Evolutionary conservation across 2,113 vertebrate species (phyloP), one percentile per base, ranked within the genome.

Genomic region (Barbus barbus): DNA sequence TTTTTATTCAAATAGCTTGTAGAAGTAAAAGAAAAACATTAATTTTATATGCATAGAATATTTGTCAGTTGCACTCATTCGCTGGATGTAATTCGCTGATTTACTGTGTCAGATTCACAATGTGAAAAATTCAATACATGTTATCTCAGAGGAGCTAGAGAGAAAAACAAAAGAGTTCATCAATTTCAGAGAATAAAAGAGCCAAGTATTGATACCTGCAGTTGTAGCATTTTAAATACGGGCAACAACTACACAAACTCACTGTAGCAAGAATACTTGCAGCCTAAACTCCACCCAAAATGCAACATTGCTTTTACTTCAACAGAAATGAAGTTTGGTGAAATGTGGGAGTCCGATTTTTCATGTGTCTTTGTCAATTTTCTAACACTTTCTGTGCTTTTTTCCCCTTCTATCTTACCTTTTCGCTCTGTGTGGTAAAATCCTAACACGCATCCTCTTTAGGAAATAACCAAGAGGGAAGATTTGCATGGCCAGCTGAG

Each of bases 401-500:
- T 73, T 58, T 33, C 36, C 78, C 80, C 41, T 51, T 82, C 38
- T 67, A 38, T 48, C 78, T 53, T 71, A 60, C 79, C 83, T 81
- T 69, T 61, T 56, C 73, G 60, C 36, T 82, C 73, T 79, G 28
- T 90, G 83, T 91, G 87, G 90, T 88, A 88, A 73, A 89, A 22
- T 58, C 72, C 82, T 81, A 83, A 84, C 89, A 86, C 94, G 8
- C 94, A 94, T 95, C 95, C 94, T 93, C 91, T 94, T 92, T 93
- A 99, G 97, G 98, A 99, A 96, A 93, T 98, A 91, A 72, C 95
- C 95, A 98, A 98, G 94, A 95, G 94, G 93, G 97, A 99, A 94
- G 97, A 98, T 26, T 94, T 96, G 93, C 96, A 96, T 96, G 96
- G 95, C 94, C 96, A 97, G 95, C 95, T 96, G 93, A 98, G 97